A percentile compares a stretch with the other conserved stretches of the same genome.
phyloP scores from a whole-genome alignment of 2,797 vertebrate species.

The Chelon auratus region DNA sequence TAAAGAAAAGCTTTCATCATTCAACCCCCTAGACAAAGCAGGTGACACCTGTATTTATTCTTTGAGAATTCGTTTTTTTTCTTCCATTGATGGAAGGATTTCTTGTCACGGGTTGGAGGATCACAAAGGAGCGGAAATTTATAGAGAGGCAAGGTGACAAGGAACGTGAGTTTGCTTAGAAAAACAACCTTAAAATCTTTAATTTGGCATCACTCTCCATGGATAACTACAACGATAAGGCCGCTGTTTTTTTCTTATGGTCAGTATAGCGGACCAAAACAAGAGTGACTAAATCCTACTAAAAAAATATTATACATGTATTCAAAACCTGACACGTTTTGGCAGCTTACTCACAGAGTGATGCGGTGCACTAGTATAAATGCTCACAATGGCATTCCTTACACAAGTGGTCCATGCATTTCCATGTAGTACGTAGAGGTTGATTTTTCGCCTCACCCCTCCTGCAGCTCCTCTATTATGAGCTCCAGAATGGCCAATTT shows the following conservation, averaged over 20 bases:
- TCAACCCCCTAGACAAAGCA: slow-evolving; percentile 43
- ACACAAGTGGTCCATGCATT: too few species aligned
- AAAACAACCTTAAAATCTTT: neutral
- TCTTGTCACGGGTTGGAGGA: slow-evolving; percentile 9
- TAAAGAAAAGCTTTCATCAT: slow-evolving; percentile 54
- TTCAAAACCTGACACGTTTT: neutral
- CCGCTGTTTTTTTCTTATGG: neutral
- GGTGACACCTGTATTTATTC: slow-evolving; percentile 53
- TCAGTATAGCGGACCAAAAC: neutral
- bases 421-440: neutral
- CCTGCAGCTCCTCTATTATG: neutral
- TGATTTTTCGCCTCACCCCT: neutral
- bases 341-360: too few species aligned
- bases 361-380: too few species aligned
- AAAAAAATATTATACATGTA: neutral
- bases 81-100: neutral
- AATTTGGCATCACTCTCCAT: neutral
- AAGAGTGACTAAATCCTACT: neutral
- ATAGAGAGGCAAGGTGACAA: neutral
- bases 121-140: slow-evolving; percentile 21
- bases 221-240: neutral
- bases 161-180: neutral
- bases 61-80: slow-evolving; percentile 17
- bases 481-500: neutral
- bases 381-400: too few species aligned